phyloP scores from a whole-genome alignment of 2,797 vertebrate genomes.

The Anas georgica region DNA sequence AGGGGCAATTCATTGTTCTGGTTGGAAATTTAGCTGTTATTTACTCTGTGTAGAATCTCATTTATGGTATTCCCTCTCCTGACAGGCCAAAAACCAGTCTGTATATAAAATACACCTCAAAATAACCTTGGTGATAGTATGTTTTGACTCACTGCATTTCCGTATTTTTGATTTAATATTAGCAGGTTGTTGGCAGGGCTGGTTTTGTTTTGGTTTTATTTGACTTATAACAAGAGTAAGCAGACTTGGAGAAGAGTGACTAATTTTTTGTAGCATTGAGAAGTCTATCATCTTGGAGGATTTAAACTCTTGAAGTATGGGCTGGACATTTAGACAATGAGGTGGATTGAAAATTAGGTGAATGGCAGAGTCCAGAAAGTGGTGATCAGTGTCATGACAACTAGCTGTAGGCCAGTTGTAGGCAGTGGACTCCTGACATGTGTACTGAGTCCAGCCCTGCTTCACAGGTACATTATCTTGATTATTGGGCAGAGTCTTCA shows the following conservation, averaged over 20 bases:
- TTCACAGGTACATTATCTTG: background rate
- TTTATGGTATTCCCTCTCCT: background rate
- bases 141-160: too few species aligned
- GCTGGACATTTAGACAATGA: background rate
- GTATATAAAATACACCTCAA: too few species aligned
- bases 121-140: too few species aligned
- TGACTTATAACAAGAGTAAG: too few species aligned
- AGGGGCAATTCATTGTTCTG: background rate
- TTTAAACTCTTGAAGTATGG: background rate
- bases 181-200: too few species aligned
- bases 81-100: too few species aligned
- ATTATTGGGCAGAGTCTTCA: background rate
- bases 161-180: too few species aligned
- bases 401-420: background rate
- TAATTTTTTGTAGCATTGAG: too few species aligned
- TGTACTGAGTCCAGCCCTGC: background rate
- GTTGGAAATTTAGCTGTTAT: background rate
- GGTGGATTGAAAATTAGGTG: background rate
- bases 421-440: rapidly evolving
- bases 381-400: background rate
- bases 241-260: too few species aligned
- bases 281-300: background rate
- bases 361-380: background rate
- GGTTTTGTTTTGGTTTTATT: too few species aligned
- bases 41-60: background rate